Conservation (phyloP, 2,888 invertebrate genomes). For the Phengaris arion region DNA sequence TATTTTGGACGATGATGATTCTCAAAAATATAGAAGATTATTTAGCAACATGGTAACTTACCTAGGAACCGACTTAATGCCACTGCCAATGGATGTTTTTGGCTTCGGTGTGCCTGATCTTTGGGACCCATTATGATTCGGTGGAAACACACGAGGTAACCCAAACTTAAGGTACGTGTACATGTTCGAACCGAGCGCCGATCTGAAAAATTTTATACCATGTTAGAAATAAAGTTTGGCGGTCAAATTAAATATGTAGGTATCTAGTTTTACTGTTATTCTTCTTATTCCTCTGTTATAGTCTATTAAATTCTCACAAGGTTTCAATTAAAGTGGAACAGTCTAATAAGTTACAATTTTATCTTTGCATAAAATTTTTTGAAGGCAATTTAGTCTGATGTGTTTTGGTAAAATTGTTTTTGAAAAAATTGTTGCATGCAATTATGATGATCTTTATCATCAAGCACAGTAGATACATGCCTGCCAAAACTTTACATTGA, state of each 20-base stretch:
- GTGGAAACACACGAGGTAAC: conserved; percentile 93
- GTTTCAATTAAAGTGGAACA: neutral
- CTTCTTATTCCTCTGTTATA: no score
- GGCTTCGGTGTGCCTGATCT: conserved; percentile 83
- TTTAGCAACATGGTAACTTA: conserved; percentile 40
- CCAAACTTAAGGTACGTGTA: conserved; percentile 97
- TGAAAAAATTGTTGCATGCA: neutral
- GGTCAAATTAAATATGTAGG: no score
- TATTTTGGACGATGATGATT: no score
- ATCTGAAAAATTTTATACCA: conserved; percentile 66
- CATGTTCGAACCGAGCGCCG: conserved; percentile 93
- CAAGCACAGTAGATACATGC: neutral
- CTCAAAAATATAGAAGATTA: neutral
- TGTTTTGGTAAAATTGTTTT: neutral
- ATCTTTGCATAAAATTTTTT: neutral
- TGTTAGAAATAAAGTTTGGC: no score
- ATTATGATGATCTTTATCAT: neutral
- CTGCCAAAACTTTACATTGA: no score
- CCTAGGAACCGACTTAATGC: conserved; percentile 77
- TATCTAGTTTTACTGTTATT: no score
- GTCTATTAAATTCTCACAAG: neutral
- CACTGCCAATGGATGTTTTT: conserved; percentile 75
- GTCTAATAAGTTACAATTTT: neutral
- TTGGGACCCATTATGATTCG: conserved; percentile 86
- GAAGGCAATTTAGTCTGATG: neutral